Evolutionary conservation across 2,797 vertebrate genomes (phyloP).

Genomic region (Smutsia temminckii): DNA sequence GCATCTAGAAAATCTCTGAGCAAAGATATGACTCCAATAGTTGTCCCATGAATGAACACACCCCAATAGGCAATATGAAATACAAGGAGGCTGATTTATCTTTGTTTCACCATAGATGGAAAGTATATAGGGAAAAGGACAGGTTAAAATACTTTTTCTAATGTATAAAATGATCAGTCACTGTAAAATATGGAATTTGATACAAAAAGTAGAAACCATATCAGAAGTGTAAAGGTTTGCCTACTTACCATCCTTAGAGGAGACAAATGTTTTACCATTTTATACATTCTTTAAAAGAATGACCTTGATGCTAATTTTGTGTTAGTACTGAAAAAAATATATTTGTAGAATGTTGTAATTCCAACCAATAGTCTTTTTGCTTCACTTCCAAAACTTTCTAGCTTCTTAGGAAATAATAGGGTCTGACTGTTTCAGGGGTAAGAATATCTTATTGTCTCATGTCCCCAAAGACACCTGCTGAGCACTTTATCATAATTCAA

Average conservation of each 20-base stretch:
- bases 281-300: neutral
- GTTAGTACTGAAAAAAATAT: neutral
- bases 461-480: constrained; percentile 54
- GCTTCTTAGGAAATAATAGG: constrained; percentile 64
- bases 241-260: neutral
- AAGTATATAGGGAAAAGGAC: neutral
- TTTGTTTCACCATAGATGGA: neutral
- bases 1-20: neutral
- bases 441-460: constrained; percentile 65
- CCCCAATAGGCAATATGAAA: neutral
- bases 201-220: neutral
- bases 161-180: neutral
- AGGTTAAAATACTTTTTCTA: neutral
- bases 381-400: constrained; percentile 64
- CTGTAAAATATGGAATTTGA: neutral
- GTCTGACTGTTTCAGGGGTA: constrained; percentile 75
- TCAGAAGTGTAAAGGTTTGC: neutral
- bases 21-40: neutral
- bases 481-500: constrained; percentile 78
- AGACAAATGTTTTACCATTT: neutral
- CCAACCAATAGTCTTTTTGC: neutral
- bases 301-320: neutral
- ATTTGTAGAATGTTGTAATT: constrained; percentile 2
- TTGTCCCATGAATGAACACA: neutral
- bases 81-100: neutral